A percentile compares a stretch with the other conserved stretches of the same genome.
These are phyloP conservation scores for Panzeria rudis DNA, from an alignment of 2,888 invertebrate genomes.

Conservation along the genomic window DNA sequence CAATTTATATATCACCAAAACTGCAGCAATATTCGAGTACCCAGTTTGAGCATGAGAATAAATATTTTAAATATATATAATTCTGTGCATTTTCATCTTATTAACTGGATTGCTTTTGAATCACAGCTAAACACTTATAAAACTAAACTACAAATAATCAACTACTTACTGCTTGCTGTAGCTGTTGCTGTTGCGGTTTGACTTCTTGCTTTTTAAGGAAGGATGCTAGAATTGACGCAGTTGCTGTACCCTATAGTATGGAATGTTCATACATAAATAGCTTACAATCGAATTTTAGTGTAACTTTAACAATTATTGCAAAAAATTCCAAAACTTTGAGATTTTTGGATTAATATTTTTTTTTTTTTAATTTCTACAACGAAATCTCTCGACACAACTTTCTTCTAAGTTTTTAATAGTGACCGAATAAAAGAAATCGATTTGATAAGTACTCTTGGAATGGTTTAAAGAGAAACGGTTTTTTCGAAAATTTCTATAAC, in stretches of 20 bases:
- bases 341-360: too few relatives aligned
- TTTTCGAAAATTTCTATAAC: too few relatives aligned
- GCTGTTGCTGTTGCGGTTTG: not conserved
- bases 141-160: slow-evolving; percentile 19
- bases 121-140: slow-evolving; percentile 57
- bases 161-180: slow-evolving; percentile 4
- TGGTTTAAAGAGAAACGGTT: too few relatives aligned
- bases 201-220: not conserved
- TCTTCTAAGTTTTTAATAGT: too few relatives aligned
- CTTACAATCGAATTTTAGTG: too few relatives aligned
- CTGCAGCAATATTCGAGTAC: slow-evolving; percentile 35
- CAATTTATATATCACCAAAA: slow-evolving; percentile 36
- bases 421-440: too few relatives aligned
- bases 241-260: not conserved
- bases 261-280: not conserved
- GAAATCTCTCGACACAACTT: too few relatives aligned
- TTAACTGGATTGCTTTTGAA: slow-evolving; percentile 65
- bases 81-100: slow-evolving; percentile 51
- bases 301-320: too few relatives aligned
- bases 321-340: too few relatives aligned
- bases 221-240: not conserved
- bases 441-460: too few relatives aligned
- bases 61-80: slow-evolving; percentile 12
- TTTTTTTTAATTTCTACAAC: too few relatives aligned
- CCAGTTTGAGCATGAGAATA: slow-evolving; percentile 37